Evolutionary conservation across 1,140 invertebrate genomes (phyloP), one percentile per base, ranked within the genome.

Genomic region (Ridgeia piscesae): DNA sequence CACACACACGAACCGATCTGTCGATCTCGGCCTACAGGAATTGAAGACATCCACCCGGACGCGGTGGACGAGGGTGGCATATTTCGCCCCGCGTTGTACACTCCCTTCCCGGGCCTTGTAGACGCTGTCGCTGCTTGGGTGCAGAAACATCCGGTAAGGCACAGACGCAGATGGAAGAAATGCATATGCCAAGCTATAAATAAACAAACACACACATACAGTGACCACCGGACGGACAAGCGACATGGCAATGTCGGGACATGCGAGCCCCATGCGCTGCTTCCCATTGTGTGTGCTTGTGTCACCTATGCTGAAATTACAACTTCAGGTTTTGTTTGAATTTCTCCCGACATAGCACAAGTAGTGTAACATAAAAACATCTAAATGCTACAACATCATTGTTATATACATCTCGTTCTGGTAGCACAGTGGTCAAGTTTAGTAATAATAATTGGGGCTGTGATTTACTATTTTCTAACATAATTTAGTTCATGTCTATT

Each of bases 41-140:
- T 89, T 88, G 48, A 88, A 33, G 91, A 92, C 35, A 88, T 92
- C 35, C 33, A 34, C 48, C 91, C 91, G 34, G 91, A 92, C 88
- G 88, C 91, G 33, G 33, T 92, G 88, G 88, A 89, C 88, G 91
- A 92, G 88, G 91, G 50, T 27, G 58, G 91, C 88, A 34, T 92
- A 11, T 88, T 92, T 88, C 91, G 88, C 33, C 91, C 91, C 21
- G 91, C 91, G 14, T 88, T 88, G 50, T 92, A 92, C 58, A 33
- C 50, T 33, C 34, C 58, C 33, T 92, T 92, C 88, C 50, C 33
- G 33, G 31, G 8, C 14, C 77, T 92, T 33, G 42, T 92, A 34
- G 34, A 34, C n/a, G 88, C 33, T 34, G 91, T 88, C 9, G 88
- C 91, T 33, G 88, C 33, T 33, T 92, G 91, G 91, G 34, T 89